A percentile compares a stretch with the other conserved stretches of the same genome.
These are phyloP conservation scores for Ploceus nigricollis DNA, from an alignment of 2,113 vertebrate genomes.

Conservation along the genomic window DNA sequence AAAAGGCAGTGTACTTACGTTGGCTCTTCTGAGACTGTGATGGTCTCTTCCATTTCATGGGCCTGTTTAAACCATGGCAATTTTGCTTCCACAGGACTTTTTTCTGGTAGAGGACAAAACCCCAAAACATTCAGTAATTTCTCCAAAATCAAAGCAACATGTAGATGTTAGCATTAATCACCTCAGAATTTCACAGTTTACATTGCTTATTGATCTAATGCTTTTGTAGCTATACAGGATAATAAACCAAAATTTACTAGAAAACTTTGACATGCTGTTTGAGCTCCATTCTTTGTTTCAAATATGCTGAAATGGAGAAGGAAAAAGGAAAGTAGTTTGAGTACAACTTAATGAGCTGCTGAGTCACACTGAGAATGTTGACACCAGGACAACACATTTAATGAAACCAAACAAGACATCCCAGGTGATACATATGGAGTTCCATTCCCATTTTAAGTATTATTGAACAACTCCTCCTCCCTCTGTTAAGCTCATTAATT, in stretches of 20 bases:
- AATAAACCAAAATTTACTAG: not conserved
- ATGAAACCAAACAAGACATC: not conserved
- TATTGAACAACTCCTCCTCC: not conserved
- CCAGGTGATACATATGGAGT: not conserved
- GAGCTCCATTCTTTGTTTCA: not conserved
- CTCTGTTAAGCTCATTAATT: not conserved
- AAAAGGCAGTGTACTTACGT: slow-evolving; percentile 75
- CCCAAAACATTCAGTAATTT: not conserved
- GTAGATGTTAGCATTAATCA: not conserved
- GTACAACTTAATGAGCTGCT: not conserved
- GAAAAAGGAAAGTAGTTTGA: not conserved
- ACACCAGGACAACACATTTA: not conserved
- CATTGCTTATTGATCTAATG: not conserved
- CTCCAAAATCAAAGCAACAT: not conserved
- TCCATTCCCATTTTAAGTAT: not conserved
- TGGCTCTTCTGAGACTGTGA: slow-evolving; percentile 83
- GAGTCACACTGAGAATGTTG: not conserved
- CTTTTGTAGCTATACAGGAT: not conserved
- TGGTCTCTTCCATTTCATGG: slow-evolving; percentile 86
- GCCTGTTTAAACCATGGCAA: slow-evolving; percentile 90
- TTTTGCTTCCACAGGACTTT: slow-evolving; percentile 86
- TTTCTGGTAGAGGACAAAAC: slow-evolving; percentile 71
- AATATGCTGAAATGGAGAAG: not conserved
- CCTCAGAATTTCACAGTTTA: not conserved
- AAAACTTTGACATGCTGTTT: not conserved